Conservation (phyloP, 2,113 vertebrate species). For the Shinisaurus crocodilurus region DNA sequence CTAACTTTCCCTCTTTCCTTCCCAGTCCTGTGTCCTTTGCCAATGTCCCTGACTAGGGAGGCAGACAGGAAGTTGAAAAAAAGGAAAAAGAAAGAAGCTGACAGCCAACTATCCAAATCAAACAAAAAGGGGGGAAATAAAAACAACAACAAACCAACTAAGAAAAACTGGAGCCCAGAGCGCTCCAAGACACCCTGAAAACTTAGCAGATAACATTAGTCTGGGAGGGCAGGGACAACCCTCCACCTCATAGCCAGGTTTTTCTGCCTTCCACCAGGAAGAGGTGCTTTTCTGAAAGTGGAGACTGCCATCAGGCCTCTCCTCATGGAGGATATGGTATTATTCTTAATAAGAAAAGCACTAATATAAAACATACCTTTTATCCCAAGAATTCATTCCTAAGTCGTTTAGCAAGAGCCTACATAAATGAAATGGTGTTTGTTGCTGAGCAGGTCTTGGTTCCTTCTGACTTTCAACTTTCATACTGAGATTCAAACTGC, state of each 20-base stretch:
- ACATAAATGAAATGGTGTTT: slow-evolving; percentile 95
- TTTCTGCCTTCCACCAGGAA: background rate
- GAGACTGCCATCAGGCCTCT: background rate
- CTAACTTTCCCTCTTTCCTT: background rate
- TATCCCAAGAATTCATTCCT: slow-evolving; percentile 99
- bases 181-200: background rate
- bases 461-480: slow-evolving; percentile 79
- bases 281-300: background rate
- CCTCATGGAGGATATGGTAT: background rate
- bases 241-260: background rate
- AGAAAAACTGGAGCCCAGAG: background rate
- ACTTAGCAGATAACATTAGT: background rate
- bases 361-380: slow-evolving; percentile 82
- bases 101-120: background rate
- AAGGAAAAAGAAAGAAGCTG: background rate
- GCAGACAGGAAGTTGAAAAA: background rate
- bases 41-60: background rate
- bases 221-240: background rate
- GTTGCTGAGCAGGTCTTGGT: slow-evolving; percentile 84
- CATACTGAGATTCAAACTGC: slow-evolving; percentile 73
- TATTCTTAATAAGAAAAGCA: background rate
- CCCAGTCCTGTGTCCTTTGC: background rate
- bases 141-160: background rate
- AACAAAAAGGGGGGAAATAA: background rate
- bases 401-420: slow-evolving; percentile 91